Base-by-base conservation (phyloP, 37 sponge, comb jelly and placozoan genomes). In the Beroe forskalii region DNA sequence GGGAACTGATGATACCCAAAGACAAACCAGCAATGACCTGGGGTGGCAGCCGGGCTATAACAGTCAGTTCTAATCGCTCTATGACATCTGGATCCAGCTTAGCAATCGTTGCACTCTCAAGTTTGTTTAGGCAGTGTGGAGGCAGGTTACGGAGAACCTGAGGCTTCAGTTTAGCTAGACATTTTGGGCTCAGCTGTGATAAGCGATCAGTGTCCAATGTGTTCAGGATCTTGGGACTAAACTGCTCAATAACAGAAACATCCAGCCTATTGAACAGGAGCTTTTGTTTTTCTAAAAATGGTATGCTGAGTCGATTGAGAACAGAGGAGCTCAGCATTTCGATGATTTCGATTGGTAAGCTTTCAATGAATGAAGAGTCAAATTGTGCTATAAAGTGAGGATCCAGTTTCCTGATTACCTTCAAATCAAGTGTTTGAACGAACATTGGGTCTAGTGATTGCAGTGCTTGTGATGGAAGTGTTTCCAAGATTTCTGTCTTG, bases 181-280 rank as follows among this genome's bases (percentile, higher is more conserved):
- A 32, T 35, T 43, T 25, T 22, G 86, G 86, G 27, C 38, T 80
- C 23, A 80, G 48, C 25, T 35, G 48, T 25, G 55, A 80, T 42
- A 80, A 25, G 19, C 86, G 35, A 20, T 80, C 86, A 6, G 28
- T 44, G 55, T 80, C 86, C 28, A 80, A 48, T 2, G 86, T 80
- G 55, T 80, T 37, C 17, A 80, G 86, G 28, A 80, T 35, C 0
- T 32, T 8, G 8, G 86, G 86, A 37, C 35, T 37, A 1, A 80
- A 37, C 48, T 80, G 86, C 31, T 80, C 86, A 23, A 80, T 80
- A 0, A 80, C 86, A 4, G 86, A 80, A 6, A 80, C 27, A 43
- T 80, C 86, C 55, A 80, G 48, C 27, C 35, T 80, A 44, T 28
- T 35, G 86, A 80, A 32, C n/a, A 80, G n/a, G 1, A 48, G 40